Conservation (phyloP, 1,140 invertebrate species). For the Halyomorpha halys region DNA sequence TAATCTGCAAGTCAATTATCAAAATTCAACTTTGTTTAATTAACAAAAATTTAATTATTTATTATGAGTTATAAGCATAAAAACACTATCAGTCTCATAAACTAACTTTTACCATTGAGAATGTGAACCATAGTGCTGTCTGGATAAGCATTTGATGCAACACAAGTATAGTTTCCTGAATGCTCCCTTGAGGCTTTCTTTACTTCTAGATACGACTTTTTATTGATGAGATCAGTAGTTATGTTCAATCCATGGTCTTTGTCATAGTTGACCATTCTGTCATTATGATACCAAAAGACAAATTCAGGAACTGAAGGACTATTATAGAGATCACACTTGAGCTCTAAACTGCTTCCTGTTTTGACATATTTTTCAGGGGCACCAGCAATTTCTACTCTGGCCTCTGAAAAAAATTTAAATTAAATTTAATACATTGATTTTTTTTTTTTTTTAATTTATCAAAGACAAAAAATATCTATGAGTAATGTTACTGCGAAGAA, state of each 20-base stretch:
- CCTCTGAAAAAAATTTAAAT: constrained; percentile 53
- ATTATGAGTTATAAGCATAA: not conserved
- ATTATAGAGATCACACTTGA: constrained; percentile 67
- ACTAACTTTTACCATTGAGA: constrained; percentile 50
- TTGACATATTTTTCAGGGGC: constrained; percentile 75
- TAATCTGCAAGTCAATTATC: no score
- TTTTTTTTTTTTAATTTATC: no score
- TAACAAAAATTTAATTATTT: not conserved
- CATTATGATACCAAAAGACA: constrained; percentile 85
- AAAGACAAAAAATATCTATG: no score
- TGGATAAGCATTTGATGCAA: constrained; percentile 72
- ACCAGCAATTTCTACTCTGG: constrained; percentile 71
- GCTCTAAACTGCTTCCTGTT: constrained; percentile 65
- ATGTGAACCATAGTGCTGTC: constrained; percentile 77
- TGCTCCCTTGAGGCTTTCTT: constrained; percentile 54
- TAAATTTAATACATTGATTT: no score
- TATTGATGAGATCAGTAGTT: constrained; percentile 50
- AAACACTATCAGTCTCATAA: no score
- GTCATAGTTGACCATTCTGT: constrained; percentile 82
- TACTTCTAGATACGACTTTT: constrained; percentile 53
- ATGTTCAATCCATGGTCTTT: constrained; percentile 71
- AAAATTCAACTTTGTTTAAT: no score
- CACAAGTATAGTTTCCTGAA: constrained; percentile 79
- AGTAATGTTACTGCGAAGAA: no score
- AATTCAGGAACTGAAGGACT: constrained; percentile 65